Conservation (phyloP, 2,888 invertebrate species). For the Meteorus cinctellus region DNA sequence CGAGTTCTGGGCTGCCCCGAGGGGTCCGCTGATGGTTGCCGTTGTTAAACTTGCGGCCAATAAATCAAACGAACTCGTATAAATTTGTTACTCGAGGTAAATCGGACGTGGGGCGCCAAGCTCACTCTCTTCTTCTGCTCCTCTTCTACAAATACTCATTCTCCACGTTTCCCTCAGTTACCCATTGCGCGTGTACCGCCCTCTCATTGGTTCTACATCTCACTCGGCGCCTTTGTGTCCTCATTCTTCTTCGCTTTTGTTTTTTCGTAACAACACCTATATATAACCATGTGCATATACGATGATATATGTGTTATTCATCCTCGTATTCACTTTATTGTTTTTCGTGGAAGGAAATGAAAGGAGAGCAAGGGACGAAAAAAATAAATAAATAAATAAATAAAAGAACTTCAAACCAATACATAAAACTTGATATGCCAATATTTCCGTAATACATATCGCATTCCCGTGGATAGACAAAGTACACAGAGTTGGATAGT, state of each 20-base stretch:
- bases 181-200: background rate
- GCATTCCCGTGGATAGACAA: conserved; percentile 52
- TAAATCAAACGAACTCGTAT: conserved; percentile 69
- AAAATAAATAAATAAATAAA: conserved; percentile 55
- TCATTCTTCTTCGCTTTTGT: background rate
- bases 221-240: conserved; percentile 9
- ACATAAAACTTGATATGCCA: conserved; percentile 68
- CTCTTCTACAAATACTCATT: conserved; percentile 10
- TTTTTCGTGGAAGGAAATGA: too few relatives aligned
- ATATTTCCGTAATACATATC: conserved; percentile 66
- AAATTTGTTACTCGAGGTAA: conserved; percentile 67
- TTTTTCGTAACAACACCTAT: conserved; percentile 22
- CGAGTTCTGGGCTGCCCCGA: conserved; percentile 44
- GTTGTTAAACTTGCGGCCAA: conserved; percentile 69
- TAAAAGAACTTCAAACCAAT: conserved; percentile 53
- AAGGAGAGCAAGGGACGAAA: background rate
- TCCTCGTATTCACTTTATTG: background rate
- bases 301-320: background rate
- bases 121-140: conserved; percentile 40
- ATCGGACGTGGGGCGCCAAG: conserved; percentile 61
- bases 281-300: conserved; percentile 50
- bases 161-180: conserved; percentile 9
- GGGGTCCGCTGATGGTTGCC: conserved; percentile 52
- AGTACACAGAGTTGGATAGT: conserved; percentile 23
- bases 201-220: conserved; percentile 28